A percentile compares a stretch with the other conserved stretches of the same genome.
Evolutionary conservation across 1,140 invertebrate genomes (phyloP).

Genomic region (Papilio xuthus): DNA sequence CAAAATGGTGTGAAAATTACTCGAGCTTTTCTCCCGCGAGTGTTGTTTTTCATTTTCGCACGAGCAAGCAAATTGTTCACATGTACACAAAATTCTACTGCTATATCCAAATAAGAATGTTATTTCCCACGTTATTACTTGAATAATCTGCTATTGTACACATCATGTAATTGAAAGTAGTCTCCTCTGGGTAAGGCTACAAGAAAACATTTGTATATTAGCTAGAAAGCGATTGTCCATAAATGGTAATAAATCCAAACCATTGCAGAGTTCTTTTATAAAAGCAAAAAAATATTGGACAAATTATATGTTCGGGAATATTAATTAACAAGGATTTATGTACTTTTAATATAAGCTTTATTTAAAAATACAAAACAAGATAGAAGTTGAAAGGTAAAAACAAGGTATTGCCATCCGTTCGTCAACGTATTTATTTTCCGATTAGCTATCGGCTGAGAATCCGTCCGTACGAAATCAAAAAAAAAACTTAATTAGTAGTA

Average conservation of each 20-base stretch:
- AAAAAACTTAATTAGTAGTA: too few species aligned
- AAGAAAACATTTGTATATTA: neutral
- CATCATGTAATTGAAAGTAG: neutral
- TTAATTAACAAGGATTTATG: too few species aligned
- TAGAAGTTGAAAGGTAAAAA: too few species aligned
- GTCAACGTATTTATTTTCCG: too few species aligned
- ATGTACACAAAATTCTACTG: neutral
- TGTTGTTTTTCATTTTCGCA: constrained; percentile 27
- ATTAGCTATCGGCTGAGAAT: too few species aligned
- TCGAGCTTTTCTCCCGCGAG: constrained; percentile 7
- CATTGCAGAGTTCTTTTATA: neutral
- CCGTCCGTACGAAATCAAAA: too few species aligned
- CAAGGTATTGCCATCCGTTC: too few species aligned
- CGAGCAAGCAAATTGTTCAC: neutral
- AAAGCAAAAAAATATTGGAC: neutral
- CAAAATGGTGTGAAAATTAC: constrained; percentile 6
- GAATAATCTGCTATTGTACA: neutral
- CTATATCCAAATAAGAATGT: neutral
- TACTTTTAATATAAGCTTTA: too few species aligned
- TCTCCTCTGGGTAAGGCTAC: neutral
- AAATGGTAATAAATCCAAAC: neutral
- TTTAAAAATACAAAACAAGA: too few species aligned
- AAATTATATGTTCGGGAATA: too few species aligned
- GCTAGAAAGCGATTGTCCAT: neutral
- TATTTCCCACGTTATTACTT: constrained; percentile 12